Percentiles rank a stretch among this genome's conserved stretches.
Evolutionary conservation across 64 coral and sea anemone species (phyloP).

Genomic region (Montipora sp.): DNA sequence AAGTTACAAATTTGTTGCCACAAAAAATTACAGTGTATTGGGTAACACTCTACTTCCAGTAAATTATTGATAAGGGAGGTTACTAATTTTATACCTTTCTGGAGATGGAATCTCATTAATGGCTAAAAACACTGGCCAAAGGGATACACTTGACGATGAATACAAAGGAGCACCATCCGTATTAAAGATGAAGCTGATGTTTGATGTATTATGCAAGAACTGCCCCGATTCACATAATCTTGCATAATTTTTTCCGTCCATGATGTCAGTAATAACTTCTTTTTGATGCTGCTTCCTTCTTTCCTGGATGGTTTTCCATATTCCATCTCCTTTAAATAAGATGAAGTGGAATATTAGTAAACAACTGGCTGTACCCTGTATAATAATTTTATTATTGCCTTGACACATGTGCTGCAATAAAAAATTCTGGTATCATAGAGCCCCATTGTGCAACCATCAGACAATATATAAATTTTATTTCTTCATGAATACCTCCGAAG

Average conservation of each 20-base stretch:
- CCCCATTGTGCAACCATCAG: too few relatives aligned
- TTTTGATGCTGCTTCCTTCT: not conserved
- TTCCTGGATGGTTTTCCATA: slow-evolving; percentile 31
- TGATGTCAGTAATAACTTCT: slow-evolving; percentile 47
- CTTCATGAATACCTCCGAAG: too few relatives aligned
- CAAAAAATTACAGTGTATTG: too few relatives aligned
- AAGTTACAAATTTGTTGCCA: too few relatives aligned
- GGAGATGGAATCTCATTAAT: slow-evolving; percentile 49
- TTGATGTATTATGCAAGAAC: not conserved
- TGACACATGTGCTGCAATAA: too few relatives aligned
- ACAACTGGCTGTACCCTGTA: too few relatives aligned
- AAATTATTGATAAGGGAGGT: not conserved
- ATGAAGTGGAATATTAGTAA: too few relatives aligned
- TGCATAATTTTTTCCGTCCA: slow-evolving; percentile 25
- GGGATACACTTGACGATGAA: slow-evolving; percentile 33
- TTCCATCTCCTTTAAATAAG: slow-evolving; percentile 8
- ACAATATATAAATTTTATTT: too few relatives aligned
- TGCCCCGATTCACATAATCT: not conserved
- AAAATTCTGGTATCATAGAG: too few relatives aligned
- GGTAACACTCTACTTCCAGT: too few relatives aligned
- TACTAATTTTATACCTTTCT: not conserved
- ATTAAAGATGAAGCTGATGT: slow-evolving; percentile 43
- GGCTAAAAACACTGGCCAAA: slow-evolving; percentile 72
- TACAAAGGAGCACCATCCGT: slow-evolving; percentile 70
- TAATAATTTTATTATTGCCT: too few relatives aligned